A percentile compares a stretch with the other conserved stretches of the same genome.
phyloP scores from a whole-genome alignment of 1,140 invertebrate species.

The Drosophila aff. region DNA sequence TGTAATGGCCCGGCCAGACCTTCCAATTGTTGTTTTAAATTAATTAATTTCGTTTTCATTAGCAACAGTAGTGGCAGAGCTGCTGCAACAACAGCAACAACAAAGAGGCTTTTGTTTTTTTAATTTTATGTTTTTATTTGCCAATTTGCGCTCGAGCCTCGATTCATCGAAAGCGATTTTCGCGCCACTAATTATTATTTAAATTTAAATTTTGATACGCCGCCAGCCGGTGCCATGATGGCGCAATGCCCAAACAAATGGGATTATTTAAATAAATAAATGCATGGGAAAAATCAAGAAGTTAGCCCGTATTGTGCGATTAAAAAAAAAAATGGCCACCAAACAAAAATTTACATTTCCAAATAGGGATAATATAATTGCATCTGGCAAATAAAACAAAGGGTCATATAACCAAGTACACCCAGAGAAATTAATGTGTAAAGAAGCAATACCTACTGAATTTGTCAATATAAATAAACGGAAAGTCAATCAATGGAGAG shows the following conservation, averaged over 20 bases:
- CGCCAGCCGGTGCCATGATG: slow-evolving; percentile 27
- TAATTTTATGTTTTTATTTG: slow-evolving; percentile 75
- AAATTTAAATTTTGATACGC: slow-evolving; percentile 80
- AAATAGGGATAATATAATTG: slow-evolving; percentile 45
- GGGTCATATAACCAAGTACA: not conserved
- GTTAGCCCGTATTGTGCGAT: slow-evolving; percentile 41
- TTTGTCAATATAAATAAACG: not conserved
- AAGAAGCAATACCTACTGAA: not conserved
- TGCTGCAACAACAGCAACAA: not conserved
- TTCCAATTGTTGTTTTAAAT: slow-evolving; percentile 78
- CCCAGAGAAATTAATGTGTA: slow-evolving; percentile 4
- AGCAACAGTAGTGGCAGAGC: slow-evolving; percentile 47
- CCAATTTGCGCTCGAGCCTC: slow-evolving; percentile 62
- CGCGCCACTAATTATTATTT: slow-evolving; percentile 80
- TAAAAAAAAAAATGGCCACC: slow-evolving; percentile 25
- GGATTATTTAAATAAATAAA: slow-evolving; percentile 82
- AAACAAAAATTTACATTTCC: slow-evolving; percentile 44
- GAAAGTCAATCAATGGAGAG: not conserved
- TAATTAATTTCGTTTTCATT: slow-evolving; percentile 81
- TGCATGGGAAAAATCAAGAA: slow-evolving; percentile 73
- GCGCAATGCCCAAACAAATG: slow-evolving; percentile 57
- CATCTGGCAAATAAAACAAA: slow-evolving; percentile 27
- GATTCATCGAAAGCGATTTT: slow-evolving; percentile 74
- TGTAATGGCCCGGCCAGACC: slow-evolving; percentile 29
- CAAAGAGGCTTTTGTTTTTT: slow-evolving; percentile 56